phyloP scores from a whole-genome alignment of 1,140 invertebrate species.

The Daktulosphaira vitifoliae region DNA sequence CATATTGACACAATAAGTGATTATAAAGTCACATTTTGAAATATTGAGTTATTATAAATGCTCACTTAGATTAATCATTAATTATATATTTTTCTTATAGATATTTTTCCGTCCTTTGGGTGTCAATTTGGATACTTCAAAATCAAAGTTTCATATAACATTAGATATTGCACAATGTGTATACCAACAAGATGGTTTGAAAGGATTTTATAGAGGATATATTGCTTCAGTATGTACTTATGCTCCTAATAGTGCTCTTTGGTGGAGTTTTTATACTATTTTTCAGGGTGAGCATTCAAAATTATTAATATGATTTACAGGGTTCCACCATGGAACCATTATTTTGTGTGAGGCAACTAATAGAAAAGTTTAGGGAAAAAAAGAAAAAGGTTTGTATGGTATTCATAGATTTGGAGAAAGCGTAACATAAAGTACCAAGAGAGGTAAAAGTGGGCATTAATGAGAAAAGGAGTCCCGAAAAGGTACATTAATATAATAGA shows the following conservation, averaged over 20 bases:
- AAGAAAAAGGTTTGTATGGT: too few relatives aligned
- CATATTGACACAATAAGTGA: too few relatives aligned
- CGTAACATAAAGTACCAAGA: neutral
- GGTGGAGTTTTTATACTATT: conserved; percentile 92
- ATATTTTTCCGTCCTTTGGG: conserved; percentile 61
- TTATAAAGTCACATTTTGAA: too few relatives aligned
- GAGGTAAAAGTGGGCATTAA: neutral
- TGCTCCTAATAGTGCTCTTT: conserved; percentile 89
- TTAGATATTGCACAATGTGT: conserved; percentile 63
- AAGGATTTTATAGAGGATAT: conserved; percentile 90
- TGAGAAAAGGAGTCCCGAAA: too few relatives aligned
- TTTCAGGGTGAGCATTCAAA: conserved; percentile 87
- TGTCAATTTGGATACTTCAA: conserved; percentile 51
- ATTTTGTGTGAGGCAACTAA: too few relatives aligned
- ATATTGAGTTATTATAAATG: too few relatives aligned
- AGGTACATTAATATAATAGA: too few relatives aligned
- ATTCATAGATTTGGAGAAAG: too few relatives aligned
- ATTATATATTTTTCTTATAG: too few relatives aligned
- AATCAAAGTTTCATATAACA: conserved; percentile 55
- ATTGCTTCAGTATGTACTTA: conserved; percentile 82
- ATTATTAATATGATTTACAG: neutral
- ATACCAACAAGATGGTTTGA: conserved; percentile 68
- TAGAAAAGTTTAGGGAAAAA: too few relatives aligned
- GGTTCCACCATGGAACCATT: too few relatives aligned
- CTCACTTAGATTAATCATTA: too few relatives aligned